Evolutionary conservation across 2,113 vertebrate species (phyloP).

Genomic region (Neotoma lepida): DNA sequence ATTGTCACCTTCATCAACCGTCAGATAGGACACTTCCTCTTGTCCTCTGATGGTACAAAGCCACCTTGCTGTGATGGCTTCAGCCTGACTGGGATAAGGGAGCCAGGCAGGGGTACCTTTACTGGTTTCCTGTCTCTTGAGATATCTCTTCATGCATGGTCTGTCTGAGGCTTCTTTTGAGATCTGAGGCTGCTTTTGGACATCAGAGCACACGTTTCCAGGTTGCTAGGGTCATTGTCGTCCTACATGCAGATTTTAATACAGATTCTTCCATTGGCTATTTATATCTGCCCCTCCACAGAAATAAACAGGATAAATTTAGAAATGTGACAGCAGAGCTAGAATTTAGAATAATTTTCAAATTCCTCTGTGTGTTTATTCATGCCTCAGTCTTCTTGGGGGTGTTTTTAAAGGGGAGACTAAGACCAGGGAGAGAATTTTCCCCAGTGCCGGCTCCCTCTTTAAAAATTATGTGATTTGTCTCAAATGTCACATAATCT

Average conservation of each 20-base stretch:
- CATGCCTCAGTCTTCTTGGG: neutral
- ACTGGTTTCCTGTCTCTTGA: neutral
- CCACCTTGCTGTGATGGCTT: neutral
- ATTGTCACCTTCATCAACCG: neutral
- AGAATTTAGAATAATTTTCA: neutral
- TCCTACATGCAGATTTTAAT: neutral
- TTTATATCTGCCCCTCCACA: neutral
- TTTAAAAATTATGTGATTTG: neutral
- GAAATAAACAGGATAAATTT: neutral
- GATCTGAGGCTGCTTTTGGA: neutral
- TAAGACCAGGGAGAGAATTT: neutral
- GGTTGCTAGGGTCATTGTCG: neutral
- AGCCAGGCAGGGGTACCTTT: no score
- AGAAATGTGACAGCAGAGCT: neutral
- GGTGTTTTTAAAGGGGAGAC: neutral
- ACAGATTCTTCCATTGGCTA: neutral
- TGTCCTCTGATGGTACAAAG: neutral
- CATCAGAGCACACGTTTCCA: fast-evolving
- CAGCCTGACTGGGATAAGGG: neutral
- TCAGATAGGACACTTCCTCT: neutral
- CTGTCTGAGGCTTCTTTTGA: fast-evolving
- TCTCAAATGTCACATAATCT: neutral
- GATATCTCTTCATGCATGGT: neutral
- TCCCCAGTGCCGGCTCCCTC: neutral
- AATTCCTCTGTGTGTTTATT: neutral